These are phyloP conservation scores for Cephonodes hylas DNA, from an alignment of 2,888 invertebrate species.

Conservation along the genomic window DNA sequence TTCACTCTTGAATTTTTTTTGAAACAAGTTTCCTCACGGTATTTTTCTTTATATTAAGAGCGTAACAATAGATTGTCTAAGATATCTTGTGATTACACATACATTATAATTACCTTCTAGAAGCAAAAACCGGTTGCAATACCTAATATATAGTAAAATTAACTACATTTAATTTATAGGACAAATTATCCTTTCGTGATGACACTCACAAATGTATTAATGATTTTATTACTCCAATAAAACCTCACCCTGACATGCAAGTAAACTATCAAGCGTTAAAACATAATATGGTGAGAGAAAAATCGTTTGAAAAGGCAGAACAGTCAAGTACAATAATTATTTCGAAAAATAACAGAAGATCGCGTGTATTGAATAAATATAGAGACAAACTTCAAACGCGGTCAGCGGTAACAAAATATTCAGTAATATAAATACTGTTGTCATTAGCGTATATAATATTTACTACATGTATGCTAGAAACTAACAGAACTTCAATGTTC, in stretches of 20 bases:
- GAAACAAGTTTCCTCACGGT: not conserved
- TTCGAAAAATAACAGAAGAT: not conserved
- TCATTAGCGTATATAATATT: not conserved
- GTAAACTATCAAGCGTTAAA: not conserved
- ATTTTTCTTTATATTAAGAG: too few species aligned
- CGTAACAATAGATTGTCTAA: too few species aligned
- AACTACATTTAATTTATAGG: constrained; percentile 32
- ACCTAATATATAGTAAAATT: not conserved
- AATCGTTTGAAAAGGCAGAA: not conserved
- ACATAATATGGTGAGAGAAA: not conserved
- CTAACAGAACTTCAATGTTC: not conserved
- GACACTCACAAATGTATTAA: constrained; percentile 15
- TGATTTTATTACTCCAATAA: not conserved
- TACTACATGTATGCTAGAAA: not conserved
- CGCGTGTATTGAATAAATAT: constrained; percentile 20
- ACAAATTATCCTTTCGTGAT: constrained; percentile 22
- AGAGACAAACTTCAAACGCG: constrained; percentile 25
- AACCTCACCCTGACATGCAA: not conserved
- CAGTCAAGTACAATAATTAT: not conserved
- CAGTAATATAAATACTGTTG: not conserved
- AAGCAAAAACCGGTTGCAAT: too few species aligned
- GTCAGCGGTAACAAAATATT: not conserved
- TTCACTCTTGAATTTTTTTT: too few species aligned
- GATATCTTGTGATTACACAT: too few species aligned
- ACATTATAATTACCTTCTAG: too few species aligned